Evolutionary conservation across 1,140 invertebrate genomes (phyloP), one percentile per base, ranked within the genome.

Genomic region (Druon quercuslanigerum): DNA sequence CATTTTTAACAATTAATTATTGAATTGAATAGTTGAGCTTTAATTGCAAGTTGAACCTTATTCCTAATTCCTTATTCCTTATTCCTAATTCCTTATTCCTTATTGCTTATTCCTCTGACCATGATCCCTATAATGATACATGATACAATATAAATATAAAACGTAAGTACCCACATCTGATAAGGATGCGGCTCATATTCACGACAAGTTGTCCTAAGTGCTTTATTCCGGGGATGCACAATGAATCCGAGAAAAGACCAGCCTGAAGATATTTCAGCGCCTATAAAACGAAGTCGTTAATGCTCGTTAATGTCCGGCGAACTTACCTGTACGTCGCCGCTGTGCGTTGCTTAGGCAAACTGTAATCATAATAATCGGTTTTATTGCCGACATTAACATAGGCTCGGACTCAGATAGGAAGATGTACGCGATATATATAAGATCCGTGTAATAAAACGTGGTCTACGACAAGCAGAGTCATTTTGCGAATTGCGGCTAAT

Each of bases 231-330:
- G 9, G 40, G 40, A 46, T 46, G 57, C 16, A 60, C 57, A 40
- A 40, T 40, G 33, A 66, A 66, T 46, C 25, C 60, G 60, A 66
- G 60, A 66, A 66, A 40, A 66, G 40, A 46, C 4, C 14, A 14
- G 20, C 33, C 25, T 66, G 3, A 66, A 66, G 60, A 66, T 66
- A 66, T 66, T 66, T 40, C 25, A 66, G 60, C 60, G 40, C 60
- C 60, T 66, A 66, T 66, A 66, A 66, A 66, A 46, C 60, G 33
- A 66, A 66, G 60, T 66, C 60, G 60, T 66, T 66, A 66, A 56
- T 56, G 54, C 54, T 56, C 20, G 54, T 56, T 19, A 56, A 66
- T 66, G 40, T 46, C 9, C 2, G 4, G 60, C 33, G 3, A 13
- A 66, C 14, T 66, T 66, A 40, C 33, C 14, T 66, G 60, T 40